Conservation (phyloP, 2,888 invertebrate species). For the Embidobia sp. region DNA sequence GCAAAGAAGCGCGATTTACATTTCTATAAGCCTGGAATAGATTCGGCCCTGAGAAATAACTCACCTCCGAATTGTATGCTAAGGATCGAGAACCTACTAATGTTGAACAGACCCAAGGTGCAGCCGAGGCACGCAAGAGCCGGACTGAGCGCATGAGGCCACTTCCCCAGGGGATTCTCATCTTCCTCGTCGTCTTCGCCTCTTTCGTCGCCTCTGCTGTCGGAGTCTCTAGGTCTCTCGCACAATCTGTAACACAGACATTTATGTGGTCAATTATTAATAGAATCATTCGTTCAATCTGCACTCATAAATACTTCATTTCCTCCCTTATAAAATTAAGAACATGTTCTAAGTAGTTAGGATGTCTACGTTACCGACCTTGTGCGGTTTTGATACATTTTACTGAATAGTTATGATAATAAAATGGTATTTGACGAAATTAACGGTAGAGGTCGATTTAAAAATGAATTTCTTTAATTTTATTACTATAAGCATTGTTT, state of each 20-base stretch:
- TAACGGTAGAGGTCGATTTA: too few relatives aligned
- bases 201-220: conserved; percentile 78
- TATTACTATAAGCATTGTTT: too few relatives aligned
- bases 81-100: conserved; percentile 92
- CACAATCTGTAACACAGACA: conserved; percentile 80
- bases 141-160: conserved; percentile 89
- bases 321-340: too few relatives aligned
- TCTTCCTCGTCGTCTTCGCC: conserved; percentile 80
- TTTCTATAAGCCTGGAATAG: conserved; percentile 17
- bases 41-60: conserved; percentile 56
- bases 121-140: conserved; percentile 92
- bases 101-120: conserved; percentile 93
- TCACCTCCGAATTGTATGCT: conserved; percentile 93
- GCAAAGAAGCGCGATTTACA: conserved; percentile 29
- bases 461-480: too few relatives aligned
- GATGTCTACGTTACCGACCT: too few relatives aligned
- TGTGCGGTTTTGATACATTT: too few relatives aligned
- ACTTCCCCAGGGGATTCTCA: conserved; percentile 84
- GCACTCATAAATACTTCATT: background rate
- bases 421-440: too few relatives aligned
- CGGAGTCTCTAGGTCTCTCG: conserved; percentile 81
- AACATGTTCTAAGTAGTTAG: too few relatives aligned
- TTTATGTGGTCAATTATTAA: conserved; percentile 2
- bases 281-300: background rate
- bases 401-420: too few relatives aligned